Percentiles rank a stretch among this genome's conserved stretches.
Evolutionary conservation across 1,140 invertebrate genomes (phyloP).

Genomic region (Drosophila oshimai): DNA sequence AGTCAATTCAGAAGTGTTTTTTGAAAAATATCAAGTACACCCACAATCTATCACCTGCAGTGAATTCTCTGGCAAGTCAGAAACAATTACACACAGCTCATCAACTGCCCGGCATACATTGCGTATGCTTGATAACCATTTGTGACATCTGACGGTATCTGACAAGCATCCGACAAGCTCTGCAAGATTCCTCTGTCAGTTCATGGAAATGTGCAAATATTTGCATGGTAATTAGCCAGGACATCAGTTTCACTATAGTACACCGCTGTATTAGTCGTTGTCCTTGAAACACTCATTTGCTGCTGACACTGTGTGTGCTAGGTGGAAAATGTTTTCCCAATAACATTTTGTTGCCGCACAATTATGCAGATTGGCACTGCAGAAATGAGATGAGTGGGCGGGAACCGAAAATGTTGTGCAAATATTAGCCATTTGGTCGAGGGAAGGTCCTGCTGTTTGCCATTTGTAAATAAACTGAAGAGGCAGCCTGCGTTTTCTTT

Average conservation of each 20-base stretch:
- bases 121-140: slow-evolving; percentile 33
- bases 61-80: slow-evolving; percentile 7
- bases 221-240: slow-evolving; percentile 70
- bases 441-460: slow-evolving; percentile 35
- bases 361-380: slow-evolving; percentile 72
- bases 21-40: slow-evolving; percentile 5
- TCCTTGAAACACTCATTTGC: slow-evolving; percentile 57
- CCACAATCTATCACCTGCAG: slow-evolving; percentile 13
- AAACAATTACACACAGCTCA: slow-evolving; percentile 44
- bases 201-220: slow-evolving; percentile 52
- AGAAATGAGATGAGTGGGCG: neutral
- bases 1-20: neutral
- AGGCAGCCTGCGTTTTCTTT: slow-evolving; percentile 20
- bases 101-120: slow-evolving; percentile 30
- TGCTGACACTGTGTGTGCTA: slow-evolving; percentile 16
- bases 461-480: slow-evolving; percentile 69
- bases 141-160: slow-evolving; percentile 33
- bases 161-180: slow-evolving; percentile 36
- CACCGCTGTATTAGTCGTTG: slow-evolving; percentile 29
- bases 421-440: slow-evolving; percentile 63
- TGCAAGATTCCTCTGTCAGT: slow-evolving; percentile 32
- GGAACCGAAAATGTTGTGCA: slow-evolving; percentile 41
- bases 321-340: slow-evolving; percentile 34
- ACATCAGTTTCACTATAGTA: slow-evolving; percentile 35
- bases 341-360: slow-evolving; percentile 46